phyloP scores from a whole-genome alignment of 2,797 vertebrate genomes.

The Enteromius paludinosus region DNA sequence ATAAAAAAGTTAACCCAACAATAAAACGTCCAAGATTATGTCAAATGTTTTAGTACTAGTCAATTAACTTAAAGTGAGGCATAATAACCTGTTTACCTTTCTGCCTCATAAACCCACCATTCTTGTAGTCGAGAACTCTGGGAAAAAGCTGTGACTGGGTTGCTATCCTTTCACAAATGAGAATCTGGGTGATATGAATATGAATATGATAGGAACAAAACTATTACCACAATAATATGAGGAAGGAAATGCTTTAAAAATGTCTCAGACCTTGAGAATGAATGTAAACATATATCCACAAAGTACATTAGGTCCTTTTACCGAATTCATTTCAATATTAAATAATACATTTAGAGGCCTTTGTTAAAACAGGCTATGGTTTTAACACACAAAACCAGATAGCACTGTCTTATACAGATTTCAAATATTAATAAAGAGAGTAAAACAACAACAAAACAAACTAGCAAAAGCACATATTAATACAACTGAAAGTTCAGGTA shows the following conservation, averaged over 20 bases:
- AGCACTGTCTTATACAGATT: not conserved
- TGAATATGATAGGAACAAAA: not conserved
- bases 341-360: too few relatives aligned
- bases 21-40: not conserved
- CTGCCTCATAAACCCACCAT: not conserved
- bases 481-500: not conserved
- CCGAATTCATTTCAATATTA: too few relatives aligned
- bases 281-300: not conserved
- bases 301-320: too few relatives aligned
- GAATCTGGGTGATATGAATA: not conserved
- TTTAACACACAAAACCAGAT: too few relatives aligned
- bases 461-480: not conserved
- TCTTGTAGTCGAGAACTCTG: not conserved
- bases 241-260: not conserved
- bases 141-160: not conserved
- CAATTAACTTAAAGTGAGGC: not conserved
- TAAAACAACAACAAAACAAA: not conserved
- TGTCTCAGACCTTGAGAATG: not conserved
- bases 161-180: not conserved
- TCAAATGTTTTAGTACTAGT: not conserved
- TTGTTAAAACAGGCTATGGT: too few relatives aligned
- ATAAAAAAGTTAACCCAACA: not conserved
- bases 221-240: not conserved
- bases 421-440: too few relatives aligned
- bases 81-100: not conserved